These are phyloP conservation scores for Pasiphila rectangulata DNA, from an alignment of 2,888 invertebrate genomes.

Conservation along the genomic window DNA sequence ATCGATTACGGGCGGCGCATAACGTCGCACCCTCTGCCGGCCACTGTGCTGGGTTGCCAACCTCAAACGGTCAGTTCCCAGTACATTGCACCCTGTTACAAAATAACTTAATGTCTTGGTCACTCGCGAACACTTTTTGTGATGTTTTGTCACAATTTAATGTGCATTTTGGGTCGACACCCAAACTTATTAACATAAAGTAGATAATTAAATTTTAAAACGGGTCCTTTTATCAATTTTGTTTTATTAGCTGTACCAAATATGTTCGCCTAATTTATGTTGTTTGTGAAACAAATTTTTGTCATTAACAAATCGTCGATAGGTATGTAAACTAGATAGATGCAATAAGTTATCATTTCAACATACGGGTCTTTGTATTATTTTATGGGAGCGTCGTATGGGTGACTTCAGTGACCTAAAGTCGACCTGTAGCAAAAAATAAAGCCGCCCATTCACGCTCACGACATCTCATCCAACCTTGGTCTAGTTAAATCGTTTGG, in stretches of 20 bases:
- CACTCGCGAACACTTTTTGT: slow-evolving; percentile 60
- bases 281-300: slow-evolving; percentile 48
- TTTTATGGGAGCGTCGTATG: slow-evolving; percentile 53
- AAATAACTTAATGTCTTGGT: slow-evolving; percentile 67
- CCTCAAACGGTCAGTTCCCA: slow-evolving; percentile 63
- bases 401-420: slow-evolving; percentile 70
- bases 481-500: slow-evolving; percentile 73
- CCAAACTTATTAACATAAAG: slow-evolving; percentile 67
- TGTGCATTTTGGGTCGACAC: slow-evolving; percentile 54
- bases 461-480: slow-evolving; percentile 62
- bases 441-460: slow-evolving; percentile 66
- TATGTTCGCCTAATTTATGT: slow-evolving; percentile 50
- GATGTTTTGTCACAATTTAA: slow-evolving; percentile 64
- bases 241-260: slow-evolving; percentile 52
- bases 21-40: slow-evolving; percentile 43
- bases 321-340: slow-evolving; percentile 33
- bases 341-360: slow-evolving; percentile 38
- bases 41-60: slow-evolving; percentile 57
- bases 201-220: slow-evolving; percentile 69
- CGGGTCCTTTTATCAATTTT: slow-evolving; percentile 57
- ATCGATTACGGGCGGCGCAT: slow-evolving; percentile 48
- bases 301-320: slow-evolving; percentile 37
- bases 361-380: slow-evolving; percentile 56
- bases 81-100: slow-evolving; percentile 71
- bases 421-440: slow-evolving; percentile 71